Percentiles rank a stretch among this genome's conserved stretches.
Conservation (phyloP, 2,113 vertebrate genomes). For the Pycnonotus jocosus region DNA sequence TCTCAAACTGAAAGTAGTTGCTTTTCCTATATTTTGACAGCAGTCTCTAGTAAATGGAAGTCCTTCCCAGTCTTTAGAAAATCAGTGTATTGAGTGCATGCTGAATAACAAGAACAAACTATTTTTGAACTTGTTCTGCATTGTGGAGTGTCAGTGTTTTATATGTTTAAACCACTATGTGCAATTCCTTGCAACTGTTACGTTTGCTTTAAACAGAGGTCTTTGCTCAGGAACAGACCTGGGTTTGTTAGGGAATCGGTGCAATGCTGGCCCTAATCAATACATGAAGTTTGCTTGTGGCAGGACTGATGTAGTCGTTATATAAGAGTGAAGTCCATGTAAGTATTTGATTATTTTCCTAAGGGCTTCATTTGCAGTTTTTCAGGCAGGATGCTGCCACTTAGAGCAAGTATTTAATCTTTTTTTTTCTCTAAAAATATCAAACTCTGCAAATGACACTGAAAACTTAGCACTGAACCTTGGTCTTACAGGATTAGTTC, state of each 20-base stretch:
- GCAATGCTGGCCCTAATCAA: background rate
- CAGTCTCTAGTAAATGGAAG: background rate
- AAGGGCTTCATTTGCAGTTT: background rate
- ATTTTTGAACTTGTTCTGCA: background rate
- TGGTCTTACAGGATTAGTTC: background rate
- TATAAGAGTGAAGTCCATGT: background rate
- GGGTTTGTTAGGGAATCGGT: background rate
- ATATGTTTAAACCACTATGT: background rate
- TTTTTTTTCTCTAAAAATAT: background rate
- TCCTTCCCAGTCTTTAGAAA: background rate
- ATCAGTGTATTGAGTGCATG: background rate
- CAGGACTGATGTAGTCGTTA: background rate
- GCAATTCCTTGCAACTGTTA: accelerated
- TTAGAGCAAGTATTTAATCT: background rate
- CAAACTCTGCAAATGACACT: background rate
- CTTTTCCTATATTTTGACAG: background rate
- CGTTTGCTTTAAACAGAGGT: background rate
- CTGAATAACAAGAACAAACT: background rate
- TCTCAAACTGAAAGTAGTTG: conserved; percentile 1
- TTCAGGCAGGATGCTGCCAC: background rate
- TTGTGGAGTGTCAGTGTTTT: background rate
- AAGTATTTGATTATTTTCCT: background rate
- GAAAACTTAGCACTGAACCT: background rate
- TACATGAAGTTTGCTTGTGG: background rate
- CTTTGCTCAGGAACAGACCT: background rate